Percentiles rank a stretch among this genome's conserved stretches.
Conservation (phyloP, 2,888 invertebrate species). For the Ectemnius continuus region DNA sequence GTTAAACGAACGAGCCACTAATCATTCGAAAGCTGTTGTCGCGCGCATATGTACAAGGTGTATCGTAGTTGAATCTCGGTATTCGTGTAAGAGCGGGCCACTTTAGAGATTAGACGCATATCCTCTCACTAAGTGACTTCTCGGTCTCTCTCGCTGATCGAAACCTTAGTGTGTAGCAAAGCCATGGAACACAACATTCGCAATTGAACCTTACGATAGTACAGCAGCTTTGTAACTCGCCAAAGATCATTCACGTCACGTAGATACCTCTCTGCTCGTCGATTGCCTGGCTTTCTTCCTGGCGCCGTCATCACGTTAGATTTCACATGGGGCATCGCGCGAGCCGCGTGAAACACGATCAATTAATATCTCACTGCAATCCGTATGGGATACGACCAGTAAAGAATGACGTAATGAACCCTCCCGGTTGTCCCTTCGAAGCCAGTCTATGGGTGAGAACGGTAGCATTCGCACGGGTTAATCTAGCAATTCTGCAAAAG, state of each 20-base stretch:
- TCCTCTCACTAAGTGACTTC: slow-evolving; percentile 8
- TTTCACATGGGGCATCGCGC: too few species aligned
- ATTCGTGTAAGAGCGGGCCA: slow-evolving; percentile 32
- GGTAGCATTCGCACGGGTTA: background rate
- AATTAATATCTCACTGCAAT: slow-evolving; percentile 7
- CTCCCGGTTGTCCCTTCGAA: background rate
- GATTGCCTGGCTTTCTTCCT: slow-evolving; percentile 13
- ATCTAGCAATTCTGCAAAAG: slow-evolving; percentile 5
- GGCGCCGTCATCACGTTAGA: slow-evolving; percentile 5
- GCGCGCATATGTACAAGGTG: slow-evolving; percentile 38
- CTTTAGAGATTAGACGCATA: slow-evolving; percentile 33
- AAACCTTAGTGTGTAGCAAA: slow-evolving; percentile 22
- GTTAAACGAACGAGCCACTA: slow-evolving; percentile 27
- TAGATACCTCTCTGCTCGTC: slow-evolving; percentile 24
- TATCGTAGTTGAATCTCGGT: slow-evolving; percentile 30
- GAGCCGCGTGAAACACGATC: background rate
- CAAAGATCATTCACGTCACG: slow-evolving; percentile 13
- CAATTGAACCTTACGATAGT: too few species aligned
- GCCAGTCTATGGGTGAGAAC: background rate
- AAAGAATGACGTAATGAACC: slow-evolving; percentile 15
- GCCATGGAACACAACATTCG: slow-evolving; percentile 26
- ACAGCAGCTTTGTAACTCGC: too few species aligned
- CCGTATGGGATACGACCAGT: background rate
- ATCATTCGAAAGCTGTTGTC: slow-evolving; percentile 25
- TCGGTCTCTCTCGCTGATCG: background rate